These are phyloP conservation scores for Trematocara stigmaticum DNA, from an alignment of 2,113 vertebrate species.

Conservation along the genomic window DNA sequence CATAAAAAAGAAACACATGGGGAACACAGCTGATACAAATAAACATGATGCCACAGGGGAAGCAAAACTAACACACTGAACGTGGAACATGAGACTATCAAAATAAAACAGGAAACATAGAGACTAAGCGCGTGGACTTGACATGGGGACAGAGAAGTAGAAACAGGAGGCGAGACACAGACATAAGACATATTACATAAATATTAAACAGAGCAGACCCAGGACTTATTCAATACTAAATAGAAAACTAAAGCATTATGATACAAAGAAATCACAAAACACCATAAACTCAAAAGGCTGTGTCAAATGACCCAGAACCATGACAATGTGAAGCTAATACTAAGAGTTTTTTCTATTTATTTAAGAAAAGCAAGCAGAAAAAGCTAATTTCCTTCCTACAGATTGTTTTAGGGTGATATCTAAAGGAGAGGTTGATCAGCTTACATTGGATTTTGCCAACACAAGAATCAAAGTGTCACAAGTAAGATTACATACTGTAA, in stretches of 20 bases:
- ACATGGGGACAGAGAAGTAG: not conserved
- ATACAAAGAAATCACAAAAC: not conserved
- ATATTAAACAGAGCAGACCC: not conserved
- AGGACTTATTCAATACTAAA: not conserved
- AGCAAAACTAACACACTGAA: not conserved
- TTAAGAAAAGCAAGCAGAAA: not conserved
- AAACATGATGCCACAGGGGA: not conserved
- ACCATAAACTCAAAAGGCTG: not conserved
- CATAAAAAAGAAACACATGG: not conserved
- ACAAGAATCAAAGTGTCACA: not conserved
- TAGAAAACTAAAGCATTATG: not conserved
- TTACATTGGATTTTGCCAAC: not conserved
- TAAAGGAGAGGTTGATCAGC: not conserved
- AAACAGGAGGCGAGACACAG: not conserved
- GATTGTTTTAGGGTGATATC: not conserved
- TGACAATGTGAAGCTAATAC: not conserved
- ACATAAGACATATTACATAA: not conserved
- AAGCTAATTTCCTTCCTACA: rapidly evolving
- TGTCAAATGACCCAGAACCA: not conserved
- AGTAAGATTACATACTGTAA: not conserved
- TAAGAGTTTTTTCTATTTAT: not conserved
- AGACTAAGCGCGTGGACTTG: rapidly evolving
- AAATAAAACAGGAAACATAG: not conserved
- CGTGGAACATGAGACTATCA: not conserved
- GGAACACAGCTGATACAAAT: rapidly evolving